Conservation (phyloP, 2,797 vertebrate species). For the Natrix natrix region DNA sequence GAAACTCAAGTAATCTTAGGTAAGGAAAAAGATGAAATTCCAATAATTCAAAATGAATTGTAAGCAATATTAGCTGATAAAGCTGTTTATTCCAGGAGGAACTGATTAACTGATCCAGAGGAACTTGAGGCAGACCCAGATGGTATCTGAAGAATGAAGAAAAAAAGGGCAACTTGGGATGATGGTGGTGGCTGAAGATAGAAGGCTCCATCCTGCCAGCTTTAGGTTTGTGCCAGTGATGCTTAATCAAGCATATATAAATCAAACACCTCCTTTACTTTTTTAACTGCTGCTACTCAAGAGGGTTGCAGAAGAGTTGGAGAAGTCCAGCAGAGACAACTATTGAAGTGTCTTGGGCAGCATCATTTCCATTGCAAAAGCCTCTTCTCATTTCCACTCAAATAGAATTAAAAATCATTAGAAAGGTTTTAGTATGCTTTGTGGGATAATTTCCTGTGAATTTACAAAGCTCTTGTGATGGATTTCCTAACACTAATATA, state of each 20-base stretch:
- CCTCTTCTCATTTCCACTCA: not conserved
- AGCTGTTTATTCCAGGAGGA: not conserved
- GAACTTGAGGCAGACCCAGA: not conserved
- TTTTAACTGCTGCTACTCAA: not conserved
- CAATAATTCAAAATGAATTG: not conserved
- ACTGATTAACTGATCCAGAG: not conserved
- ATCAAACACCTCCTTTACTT: not conserved
- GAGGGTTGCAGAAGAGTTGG: not conserved
- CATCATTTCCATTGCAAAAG: not conserved
- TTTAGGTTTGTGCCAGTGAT: not conserved
- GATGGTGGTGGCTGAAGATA: not conserved
- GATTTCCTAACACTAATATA: not conserved
- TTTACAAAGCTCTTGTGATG: not conserved
- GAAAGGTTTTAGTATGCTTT: not conserved
- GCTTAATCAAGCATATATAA: not conserved
- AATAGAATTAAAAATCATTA: not conserved
- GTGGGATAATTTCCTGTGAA: not conserved
- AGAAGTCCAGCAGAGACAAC: not conserved
- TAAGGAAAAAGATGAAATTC: not conserved
- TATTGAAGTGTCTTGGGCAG: not conserved
- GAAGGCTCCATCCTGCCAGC: not conserved
- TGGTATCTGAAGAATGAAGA: not conserved
- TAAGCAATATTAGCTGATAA: not conserved
- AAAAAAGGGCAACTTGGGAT: not conserved
- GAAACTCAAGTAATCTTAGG: not conserved